phyloP scores from a whole-genome alignment of 2,888 invertebrate species.

The Marronus borbonicus region DNA sequence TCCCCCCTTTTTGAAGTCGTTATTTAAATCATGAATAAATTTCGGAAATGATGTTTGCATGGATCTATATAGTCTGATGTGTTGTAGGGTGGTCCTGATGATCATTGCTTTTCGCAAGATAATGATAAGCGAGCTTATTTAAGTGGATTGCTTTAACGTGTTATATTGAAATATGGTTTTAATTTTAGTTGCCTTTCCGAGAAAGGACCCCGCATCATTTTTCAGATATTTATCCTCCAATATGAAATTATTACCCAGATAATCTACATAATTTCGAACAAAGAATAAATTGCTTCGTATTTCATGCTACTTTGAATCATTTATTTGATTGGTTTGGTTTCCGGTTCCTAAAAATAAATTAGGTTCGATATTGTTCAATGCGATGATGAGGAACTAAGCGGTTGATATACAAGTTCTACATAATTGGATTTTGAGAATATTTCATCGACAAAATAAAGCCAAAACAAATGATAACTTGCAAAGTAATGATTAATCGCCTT shows the following conservation, averaged over 20 bases:
- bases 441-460: too few species aligned
- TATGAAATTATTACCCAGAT: background rate
- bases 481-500: too few species aligned
- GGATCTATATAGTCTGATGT: background rate
- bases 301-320: too few species aligned
- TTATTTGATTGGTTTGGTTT: too few species aligned
- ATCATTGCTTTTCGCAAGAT: background rate
- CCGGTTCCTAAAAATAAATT: too few species aligned
- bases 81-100: background rate
- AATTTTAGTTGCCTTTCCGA: background rate
- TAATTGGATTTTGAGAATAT: too few species aligned
- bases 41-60: conserved; percentile 15
- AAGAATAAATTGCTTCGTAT: too few species aligned
- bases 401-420: too few species aligned
- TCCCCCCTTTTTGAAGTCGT: background rate
- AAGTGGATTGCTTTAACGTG: background rate
- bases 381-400: too few species aligned
- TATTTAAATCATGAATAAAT: conserved; percentile 25
- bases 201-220: background rate
- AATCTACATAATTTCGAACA: too few species aligned
- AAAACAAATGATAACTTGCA: too few species aligned
- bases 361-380: too few species aligned
- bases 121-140: conserved; percentile 5
- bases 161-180: background rate
- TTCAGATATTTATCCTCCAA: background rate